These are phyloP conservation scores for Chiridota heheva DNA, from an alignment of 35 echinoderm and acorn worm species.

Conservation along the genomic window DNA sequence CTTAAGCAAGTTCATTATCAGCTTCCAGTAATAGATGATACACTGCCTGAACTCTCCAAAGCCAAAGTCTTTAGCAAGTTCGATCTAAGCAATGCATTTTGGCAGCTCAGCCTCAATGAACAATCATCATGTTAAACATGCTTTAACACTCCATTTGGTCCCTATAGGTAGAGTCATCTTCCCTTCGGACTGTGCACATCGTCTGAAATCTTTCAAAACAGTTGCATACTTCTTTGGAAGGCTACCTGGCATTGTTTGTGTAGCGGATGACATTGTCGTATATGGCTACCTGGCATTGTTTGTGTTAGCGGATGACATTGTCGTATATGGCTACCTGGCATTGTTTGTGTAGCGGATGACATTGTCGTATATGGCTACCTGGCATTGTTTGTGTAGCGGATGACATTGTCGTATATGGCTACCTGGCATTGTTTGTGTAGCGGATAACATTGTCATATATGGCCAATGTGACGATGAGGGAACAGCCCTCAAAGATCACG, in stretches of 20 bases:
- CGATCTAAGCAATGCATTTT: constrained; percentile 21
- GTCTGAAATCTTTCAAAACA: constrained; percentile 40
- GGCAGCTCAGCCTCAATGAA: constrained; percentile 26
- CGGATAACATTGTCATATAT: neutral
- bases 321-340: too few species aligned
- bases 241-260: constrained; percentile 16
- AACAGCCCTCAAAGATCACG: constrained; percentile 6
- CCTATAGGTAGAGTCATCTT: constrained; percentile 22
- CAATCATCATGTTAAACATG: constrained; percentile 16
- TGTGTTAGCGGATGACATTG: neutral
- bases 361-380: too few species aligned
- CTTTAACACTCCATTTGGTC: constrained; percentile 48
- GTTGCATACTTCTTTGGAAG: constrained; percentile 5
- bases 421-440: neutral
- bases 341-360: too few species aligned
- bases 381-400: too few species aligned
- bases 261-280: constrained; percentile 39
- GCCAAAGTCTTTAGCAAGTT: neutral
- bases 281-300: neutral
- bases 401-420: neutral
- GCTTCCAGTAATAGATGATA: constrained; percentile 6
- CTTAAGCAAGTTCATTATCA: constrained; percentile 26
- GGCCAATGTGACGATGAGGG: neutral
- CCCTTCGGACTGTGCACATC: constrained; percentile 33
- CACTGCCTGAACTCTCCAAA: neutral